phyloP scores from a whole-genome alignment of 2,113 vertebrate genomes.

The Periophthalmodon schlosseri region DNA sequence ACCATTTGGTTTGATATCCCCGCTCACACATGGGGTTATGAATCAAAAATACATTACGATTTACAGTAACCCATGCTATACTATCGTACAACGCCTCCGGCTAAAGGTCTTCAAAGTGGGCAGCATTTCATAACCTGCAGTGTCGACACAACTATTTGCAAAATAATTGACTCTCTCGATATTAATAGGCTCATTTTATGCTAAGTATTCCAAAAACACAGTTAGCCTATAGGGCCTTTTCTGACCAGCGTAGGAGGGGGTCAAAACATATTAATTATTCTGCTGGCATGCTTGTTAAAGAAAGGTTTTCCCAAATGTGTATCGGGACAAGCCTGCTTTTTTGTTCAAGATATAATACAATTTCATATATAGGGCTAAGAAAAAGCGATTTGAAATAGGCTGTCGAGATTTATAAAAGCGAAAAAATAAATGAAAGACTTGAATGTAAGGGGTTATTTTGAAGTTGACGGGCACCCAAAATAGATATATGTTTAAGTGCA shows the following conservation, averaged over 20 bases:
- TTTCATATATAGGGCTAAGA: background rate
- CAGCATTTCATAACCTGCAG: slow-evolving; percentile 50
- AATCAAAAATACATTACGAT: slow-evolving; percentile 21
- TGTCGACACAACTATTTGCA: slow-evolving; percentile 60
- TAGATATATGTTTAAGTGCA: slow-evolving; percentile 29
- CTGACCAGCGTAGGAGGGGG: slow-evolving; percentile 64
- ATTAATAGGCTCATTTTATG: slow-evolving; percentile 63
- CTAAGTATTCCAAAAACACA: slow-evolving; percentile 61
- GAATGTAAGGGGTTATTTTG: background rate
- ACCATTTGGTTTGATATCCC: background rate
- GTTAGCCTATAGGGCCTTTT: slow-evolving; percentile 58
- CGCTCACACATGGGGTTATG: slow-evolving; percentile 19
- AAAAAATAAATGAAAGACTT: slow-evolving; percentile 1
- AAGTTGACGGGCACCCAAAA: slow-evolving; percentile 2
- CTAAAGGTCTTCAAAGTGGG: slow-evolving; percentile 59
- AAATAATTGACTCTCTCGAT: slow-evolving; percentile 72
- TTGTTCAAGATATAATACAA: slow-evolving; percentile 19
- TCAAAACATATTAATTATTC: slow-evolving; percentile 61
- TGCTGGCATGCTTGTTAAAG: slow-evolving; percentile 53
- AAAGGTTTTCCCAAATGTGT: slow-evolving; percentile 40
- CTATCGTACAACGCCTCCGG: slow-evolving; percentile 36
- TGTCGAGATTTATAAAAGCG: slow-evolving; percentile 1
- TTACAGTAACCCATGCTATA: slow-evolving; percentile 31
- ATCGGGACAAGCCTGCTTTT: slow-evolving; percentile 34
- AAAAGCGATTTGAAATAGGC: background rate